phyloP scores from a whole-genome alignment of 2,113 vertebrate genomes.

The Nycticebus coucang region DNA sequence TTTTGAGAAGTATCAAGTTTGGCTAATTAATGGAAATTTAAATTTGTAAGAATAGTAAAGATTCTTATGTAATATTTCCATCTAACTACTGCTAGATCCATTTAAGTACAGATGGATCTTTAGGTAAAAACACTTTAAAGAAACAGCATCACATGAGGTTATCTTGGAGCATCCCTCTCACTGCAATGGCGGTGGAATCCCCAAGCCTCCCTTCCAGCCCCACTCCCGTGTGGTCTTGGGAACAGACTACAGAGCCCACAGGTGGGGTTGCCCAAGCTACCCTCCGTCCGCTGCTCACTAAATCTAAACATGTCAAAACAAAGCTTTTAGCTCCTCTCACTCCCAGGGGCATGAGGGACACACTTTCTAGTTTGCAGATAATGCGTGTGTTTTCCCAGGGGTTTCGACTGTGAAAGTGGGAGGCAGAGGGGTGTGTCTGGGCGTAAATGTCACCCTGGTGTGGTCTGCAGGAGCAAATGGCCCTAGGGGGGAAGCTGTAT shows the following conservation, averaged over 20 bases:
- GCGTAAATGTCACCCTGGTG: background rate
- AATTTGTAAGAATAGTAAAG: background rate
- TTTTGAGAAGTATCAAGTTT: background rate
- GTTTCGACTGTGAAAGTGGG: background rate
- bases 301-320: conserved; percentile 56
- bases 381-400: background rate
- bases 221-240: background rate
- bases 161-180: fast-evolving
- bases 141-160: fast-evolving
- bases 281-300: conserved; percentile 38
- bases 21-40: background rate
- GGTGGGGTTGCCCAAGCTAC: background rate
- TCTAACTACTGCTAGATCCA: background rate
- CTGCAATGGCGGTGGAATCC: too few relatives aligned
- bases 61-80: background rate
- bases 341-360: conserved; percentile 63
- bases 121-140: background rate
- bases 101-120: background rate
- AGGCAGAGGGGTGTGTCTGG: conserved; percentile 49
- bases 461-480: too few relatives aligned
- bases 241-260: background rate
- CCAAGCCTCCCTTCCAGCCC: background rate
- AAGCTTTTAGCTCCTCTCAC: conserved; percentile 23
- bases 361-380: background rate
- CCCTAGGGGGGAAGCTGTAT: fast-evolving